These are phyloP conservation scores for Passer domesticus DNA, from an alignment of 2,113 vertebrate genomes.

Conservation along the genomic window DNA sequence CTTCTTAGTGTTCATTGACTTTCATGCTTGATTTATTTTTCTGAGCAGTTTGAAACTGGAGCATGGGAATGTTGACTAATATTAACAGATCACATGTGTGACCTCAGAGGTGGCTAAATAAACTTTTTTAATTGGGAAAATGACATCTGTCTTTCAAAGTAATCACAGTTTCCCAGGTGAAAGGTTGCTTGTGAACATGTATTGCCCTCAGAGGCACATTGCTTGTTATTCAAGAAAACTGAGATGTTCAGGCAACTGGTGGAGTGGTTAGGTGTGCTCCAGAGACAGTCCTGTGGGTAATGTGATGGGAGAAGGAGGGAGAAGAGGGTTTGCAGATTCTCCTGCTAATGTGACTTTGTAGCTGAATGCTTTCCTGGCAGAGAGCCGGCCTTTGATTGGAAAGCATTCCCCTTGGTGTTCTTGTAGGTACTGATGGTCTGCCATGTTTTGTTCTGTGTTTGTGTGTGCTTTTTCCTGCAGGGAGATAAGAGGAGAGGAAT, in stretches of 20 bases:
- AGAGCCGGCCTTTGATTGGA: constrained; percentile 5
- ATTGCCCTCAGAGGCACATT: background rate
- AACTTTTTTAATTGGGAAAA: background rate
- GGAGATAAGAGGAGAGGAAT: constrained; percentile 22
- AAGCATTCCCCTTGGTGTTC: background rate
- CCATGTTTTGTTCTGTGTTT: constrained; percentile 23
- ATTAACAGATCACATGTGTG: background rate
- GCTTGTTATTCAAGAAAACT: background rate
- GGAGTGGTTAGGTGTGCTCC: background rate
- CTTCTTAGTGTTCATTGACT: background rate
- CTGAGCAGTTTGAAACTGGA: background rate
- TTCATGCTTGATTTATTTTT: constrained; percentile 13
- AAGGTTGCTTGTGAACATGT: background rate
- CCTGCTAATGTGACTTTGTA: background rate
- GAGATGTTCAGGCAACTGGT: background rate
- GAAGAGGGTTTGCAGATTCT: background rate
- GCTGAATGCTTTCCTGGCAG: constrained; percentile 4
- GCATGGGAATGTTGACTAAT: background rate
- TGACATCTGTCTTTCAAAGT: background rate
- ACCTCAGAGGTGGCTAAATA: background rate
- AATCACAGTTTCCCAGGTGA: background rate
- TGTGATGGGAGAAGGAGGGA: background rate
- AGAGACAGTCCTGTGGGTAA: background rate
- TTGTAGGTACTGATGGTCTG: constrained; percentile 41
- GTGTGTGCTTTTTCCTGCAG: constrained; percentile 49